Evolutionary conservation across 2,113 vertebrate genomes (phyloP).

Genomic region (Danio rerio): DNA sequence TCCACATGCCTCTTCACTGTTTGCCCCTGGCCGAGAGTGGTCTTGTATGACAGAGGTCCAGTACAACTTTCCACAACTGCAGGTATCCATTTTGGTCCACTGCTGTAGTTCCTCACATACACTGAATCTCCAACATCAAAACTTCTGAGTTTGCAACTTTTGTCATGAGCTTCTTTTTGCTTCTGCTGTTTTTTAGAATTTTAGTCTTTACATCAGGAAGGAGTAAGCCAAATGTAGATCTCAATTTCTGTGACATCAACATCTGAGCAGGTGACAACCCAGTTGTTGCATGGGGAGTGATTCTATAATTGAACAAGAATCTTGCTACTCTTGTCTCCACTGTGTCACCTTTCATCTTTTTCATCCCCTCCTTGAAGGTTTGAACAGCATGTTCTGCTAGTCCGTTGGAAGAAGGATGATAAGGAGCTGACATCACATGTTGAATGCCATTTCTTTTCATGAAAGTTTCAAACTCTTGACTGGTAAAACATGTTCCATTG

Average conservation of each 20-base stretch:
- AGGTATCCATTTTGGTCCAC: background rate
- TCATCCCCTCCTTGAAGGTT: too few species aligned
- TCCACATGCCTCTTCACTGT: constrained; percentile 35
- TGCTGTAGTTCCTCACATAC: constrained; percentile 22
- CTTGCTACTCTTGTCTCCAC: too few species aligned
- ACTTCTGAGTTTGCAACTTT: background rate
- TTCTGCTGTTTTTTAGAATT: constrained; percentile 17
- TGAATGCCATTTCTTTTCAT: background rate
- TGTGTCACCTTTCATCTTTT: too few species aligned
- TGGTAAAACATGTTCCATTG: too few species aligned
- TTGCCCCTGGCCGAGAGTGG: background rate
- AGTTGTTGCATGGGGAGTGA: background rate
- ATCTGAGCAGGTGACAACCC: constrained; percentile 37
- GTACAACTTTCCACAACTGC: background rate
- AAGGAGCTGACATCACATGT: background rate
- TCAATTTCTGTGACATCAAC: constrained; percentile 25
- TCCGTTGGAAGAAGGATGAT: too few species aligned
- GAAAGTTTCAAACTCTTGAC: constrained; percentile 11
- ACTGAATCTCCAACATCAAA: background rate
- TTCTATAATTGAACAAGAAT: too few species aligned
- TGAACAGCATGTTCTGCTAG: too few species aligned
- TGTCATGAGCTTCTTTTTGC: constrained; percentile 42
- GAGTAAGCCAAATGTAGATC: constrained; percentile 27
- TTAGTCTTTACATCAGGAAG: constrained; percentile 16
- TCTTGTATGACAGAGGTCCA: background rate